These are phyloP conservation scores for Drosophila meridionalis DNA, from an alignment of 2,888 invertebrate species.

Conservation along the genomic window DNA sequence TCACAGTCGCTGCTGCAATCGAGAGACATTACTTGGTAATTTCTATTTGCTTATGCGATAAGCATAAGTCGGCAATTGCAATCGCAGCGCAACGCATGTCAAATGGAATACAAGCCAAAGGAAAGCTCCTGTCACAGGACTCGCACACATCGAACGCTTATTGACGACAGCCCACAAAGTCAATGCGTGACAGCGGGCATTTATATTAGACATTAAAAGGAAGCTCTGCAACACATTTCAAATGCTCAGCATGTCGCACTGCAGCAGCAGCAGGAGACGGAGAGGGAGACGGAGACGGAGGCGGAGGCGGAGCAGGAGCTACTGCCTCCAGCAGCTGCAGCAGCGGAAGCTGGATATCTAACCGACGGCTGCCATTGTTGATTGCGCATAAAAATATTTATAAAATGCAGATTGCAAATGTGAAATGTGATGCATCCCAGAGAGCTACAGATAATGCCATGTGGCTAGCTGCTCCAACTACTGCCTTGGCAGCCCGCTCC, in stretches of 20 bases:
- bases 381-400: conserved; percentile 74
- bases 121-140: conserved; percentile 43
- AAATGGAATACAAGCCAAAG: conserved; percentile 31
- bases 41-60: conserved; percentile 75
- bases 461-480: conserved; percentile 2
- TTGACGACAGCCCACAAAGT: conserved; percentile 53
- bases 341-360: conserved; percentile 19
- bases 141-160: conserved; percentile 42
- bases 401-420: conserved; percentile 78
- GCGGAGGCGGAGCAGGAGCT: not conserved
- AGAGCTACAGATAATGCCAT: conserved; percentile 36
- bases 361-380: conserved; percentile 63
- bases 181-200: conserved; percentile 71
- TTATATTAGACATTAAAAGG: conserved; percentile 77
- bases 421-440: conserved; percentile 38
- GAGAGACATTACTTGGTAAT: conserved; percentile 33
- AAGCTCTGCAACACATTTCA: conserved; percentile 54
- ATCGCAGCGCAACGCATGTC: conserved; percentile 44
- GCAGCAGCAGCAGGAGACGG: conserved; percentile 23
- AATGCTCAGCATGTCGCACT: conserved; percentile 66
- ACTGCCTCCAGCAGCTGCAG: not conserved
- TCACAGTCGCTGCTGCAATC: conserved; percentile 4
- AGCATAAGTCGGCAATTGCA: conserved; percentile 62
- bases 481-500: not conserved
- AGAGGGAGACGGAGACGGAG: not conserved